These are phyloP conservation scores for Drosophila guanche DNA, from an alignment of 1,140 invertebrate genomes.

Conservation along the genomic window DNA sequence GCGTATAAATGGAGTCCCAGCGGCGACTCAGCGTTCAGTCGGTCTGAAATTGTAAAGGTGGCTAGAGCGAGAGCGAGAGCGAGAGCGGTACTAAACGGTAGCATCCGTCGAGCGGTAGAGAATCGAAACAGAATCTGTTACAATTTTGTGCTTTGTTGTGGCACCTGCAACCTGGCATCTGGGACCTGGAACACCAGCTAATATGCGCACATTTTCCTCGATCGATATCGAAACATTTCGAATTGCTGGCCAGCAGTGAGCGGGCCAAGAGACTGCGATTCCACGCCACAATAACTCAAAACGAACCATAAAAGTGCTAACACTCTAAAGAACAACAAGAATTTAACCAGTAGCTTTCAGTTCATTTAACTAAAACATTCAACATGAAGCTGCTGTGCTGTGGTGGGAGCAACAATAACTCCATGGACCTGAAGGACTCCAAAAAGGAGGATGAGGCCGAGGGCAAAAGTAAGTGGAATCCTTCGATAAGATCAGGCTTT, in stretches of 20 bases:
- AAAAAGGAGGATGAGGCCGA: constrained; percentile 43
- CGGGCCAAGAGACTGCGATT: constrained; percentile 22
- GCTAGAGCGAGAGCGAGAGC: constrained; percentile 22
- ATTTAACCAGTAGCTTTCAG: not conserved
- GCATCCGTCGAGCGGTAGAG: constrained; percentile 8
- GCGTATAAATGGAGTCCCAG: constrained; percentile 72
- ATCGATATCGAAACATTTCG: constrained; percentile 24
- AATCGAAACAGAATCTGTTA: not conserved
- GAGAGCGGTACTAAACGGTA: not conserved
- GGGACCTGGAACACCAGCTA: constrained; percentile 36
- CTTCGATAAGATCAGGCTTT: constrained; percentile 6
- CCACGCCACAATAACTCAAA: constrained; percentile 56
- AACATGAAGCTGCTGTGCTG: constrained; percentile 45
- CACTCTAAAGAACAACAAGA: not conserved
- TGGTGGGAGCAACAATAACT: constrained; percentile 31
- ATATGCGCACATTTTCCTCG: constrained; percentile 50
- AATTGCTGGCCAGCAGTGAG: constrained; percentile 21
- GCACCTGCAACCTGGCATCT: too few relatives aligned
- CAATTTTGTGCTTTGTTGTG: not conserved
- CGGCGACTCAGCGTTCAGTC: constrained; percentile 69
- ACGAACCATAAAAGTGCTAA: constrained; percentile 20
- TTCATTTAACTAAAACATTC: not conserved
- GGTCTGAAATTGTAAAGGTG: constrained; percentile 54
- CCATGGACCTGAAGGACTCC: constrained; percentile 39
- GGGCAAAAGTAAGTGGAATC: constrained; percentile 41